Conservation (phyloP, 2,113 vertebrate genomes). For the Menidia beryllina region DNA sequence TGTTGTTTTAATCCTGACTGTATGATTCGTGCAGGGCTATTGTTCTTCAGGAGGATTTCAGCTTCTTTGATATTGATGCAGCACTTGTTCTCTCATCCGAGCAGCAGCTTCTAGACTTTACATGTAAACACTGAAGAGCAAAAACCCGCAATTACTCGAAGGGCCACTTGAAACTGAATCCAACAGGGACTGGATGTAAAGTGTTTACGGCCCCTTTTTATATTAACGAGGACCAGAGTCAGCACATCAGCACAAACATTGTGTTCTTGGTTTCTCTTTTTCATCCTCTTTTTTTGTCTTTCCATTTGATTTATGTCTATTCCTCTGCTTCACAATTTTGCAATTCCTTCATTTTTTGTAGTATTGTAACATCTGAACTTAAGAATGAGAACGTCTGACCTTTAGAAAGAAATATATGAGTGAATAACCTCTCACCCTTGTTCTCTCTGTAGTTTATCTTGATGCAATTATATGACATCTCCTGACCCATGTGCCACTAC, state of each 20-base stretch:
- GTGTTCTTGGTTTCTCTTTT: not conserved
- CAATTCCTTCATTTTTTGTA: conserved; percentile 8
- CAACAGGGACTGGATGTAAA: not conserved
- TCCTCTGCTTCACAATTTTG: conserved; percentile 28
- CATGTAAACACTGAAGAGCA: not conserved
- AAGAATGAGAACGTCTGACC: conserved; percentile 13
- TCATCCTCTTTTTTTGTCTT: not conserved
- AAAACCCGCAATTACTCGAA: too few species aligned
- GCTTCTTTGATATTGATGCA: not conserved
- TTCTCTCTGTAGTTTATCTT: not conserved
- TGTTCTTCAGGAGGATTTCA: conserved; percentile 18
- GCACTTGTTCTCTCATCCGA: conserved; percentile 15
- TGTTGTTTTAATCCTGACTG: conserved; percentile 13
- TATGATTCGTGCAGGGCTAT: conserved; percentile 23
- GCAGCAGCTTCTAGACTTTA: not conserved
- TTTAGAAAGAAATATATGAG: not conserved
- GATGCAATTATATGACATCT: conserved; percentile 35
- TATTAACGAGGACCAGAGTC: too few species aligned
- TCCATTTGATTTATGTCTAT: not conserved
- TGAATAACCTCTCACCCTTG: not conserved
- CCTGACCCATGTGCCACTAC: conserved; percentile 20
- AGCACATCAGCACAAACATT: too few species aligned
- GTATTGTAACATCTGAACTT: conserved; percentile 8
- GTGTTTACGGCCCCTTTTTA: too few species aligned
- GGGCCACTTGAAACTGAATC: not conserved